Conservation (phyloP, 2,113 vertebrate genomes). For the Piaya cayana region DNA sequence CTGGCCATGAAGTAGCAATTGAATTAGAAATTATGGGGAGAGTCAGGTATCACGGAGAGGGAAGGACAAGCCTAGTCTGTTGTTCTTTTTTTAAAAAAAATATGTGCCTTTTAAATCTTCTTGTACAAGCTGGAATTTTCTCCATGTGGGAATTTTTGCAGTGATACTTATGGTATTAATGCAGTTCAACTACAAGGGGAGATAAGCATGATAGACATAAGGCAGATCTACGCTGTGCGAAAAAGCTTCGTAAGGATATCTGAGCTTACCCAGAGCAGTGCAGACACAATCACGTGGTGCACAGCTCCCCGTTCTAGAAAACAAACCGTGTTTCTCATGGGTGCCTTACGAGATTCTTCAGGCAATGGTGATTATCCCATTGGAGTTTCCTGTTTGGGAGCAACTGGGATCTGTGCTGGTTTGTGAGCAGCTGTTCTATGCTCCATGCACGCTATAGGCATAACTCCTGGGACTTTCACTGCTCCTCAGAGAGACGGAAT, state of each 20-base stretch:
- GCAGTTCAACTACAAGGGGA: background rate
- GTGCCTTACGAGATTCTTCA: background rate
- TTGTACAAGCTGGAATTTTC: background rate
- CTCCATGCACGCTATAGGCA: background rate
- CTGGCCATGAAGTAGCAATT: background rate
- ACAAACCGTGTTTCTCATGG: background rate
- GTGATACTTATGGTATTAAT: fast-evolving
- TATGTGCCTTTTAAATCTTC: background rate
- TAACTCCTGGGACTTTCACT: background rate
- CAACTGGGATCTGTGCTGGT: background rate
- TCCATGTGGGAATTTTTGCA: background rate
- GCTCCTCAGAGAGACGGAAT: background rate
- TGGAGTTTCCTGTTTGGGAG: background rate
- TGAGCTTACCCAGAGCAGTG: background rate
- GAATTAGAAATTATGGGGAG: background rate
- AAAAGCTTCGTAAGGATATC: fast-evolving
- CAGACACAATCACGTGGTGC: background rate
- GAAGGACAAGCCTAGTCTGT: background rate
- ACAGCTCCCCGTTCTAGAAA: background rate
- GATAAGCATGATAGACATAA: background rate
- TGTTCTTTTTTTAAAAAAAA: background rate
- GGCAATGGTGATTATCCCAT: background rate
- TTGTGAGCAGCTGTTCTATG: background rate
- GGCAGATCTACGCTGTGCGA: background rate
- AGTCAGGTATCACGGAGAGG: background rate